phyloP scores from a whole-genome alignment of 1,140 invertebrate species.

The Zaprionus capensis region DNA sequence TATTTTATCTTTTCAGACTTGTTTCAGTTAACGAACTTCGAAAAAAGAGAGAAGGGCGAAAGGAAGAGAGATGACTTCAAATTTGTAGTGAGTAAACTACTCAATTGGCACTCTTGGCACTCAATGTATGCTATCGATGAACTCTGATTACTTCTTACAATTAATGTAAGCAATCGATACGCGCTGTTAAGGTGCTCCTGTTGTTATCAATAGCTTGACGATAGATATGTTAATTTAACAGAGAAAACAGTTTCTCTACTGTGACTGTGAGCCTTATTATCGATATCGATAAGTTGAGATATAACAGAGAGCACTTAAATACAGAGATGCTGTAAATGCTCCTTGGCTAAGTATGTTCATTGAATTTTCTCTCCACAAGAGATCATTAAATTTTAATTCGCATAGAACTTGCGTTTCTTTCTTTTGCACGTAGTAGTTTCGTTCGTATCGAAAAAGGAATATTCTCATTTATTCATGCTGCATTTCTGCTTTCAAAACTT shows the following conservation, averaged over 20 bases:
- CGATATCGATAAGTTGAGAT: too few species aligned
- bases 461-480: conserved; percentile 29
- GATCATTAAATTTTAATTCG: conserved; percentile 1
- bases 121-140: background rate
- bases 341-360: background rate
- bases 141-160: background rate
- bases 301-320: too few species aligned
- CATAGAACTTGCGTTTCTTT: conserved; percentile 43
- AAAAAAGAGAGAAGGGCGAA: conserved; percentile 33
- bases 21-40: conserved; percentile 32
- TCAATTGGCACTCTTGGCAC: background rate
- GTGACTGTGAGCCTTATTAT: too few species aligned
- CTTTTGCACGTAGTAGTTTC: conserved; percentile 7
- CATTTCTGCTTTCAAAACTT: conserved; percentile 15
- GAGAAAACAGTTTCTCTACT: too few species aligned
- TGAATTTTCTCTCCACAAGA: background rate
- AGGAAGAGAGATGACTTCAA: background rate
- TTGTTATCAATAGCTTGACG: background rate
- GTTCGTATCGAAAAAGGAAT: conserved; percentile 4
- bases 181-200: background rate
- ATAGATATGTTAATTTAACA: background rate
- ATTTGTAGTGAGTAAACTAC: background rate
- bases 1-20: background rate
- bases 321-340: too few species aligned
- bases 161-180: background rate